Conservation (phyloP, 2,113 vertebrate genomes). For the Plecturocebus donacophilus region DNA sequence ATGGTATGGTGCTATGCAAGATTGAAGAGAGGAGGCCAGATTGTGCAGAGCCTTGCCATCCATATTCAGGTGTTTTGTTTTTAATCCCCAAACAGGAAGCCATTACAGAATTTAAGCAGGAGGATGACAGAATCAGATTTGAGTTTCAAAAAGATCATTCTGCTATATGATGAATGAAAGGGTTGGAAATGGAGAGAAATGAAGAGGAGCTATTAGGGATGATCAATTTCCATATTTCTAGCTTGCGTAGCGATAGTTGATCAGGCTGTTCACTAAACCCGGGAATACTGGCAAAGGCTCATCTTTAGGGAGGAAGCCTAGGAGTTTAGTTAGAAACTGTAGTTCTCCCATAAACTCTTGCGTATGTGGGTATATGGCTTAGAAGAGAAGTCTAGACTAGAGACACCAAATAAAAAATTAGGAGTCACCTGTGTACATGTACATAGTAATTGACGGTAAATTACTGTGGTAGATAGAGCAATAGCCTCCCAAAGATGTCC, state of each 20-base stretch:
- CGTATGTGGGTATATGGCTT: neutral
- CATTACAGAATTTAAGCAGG: neutral
- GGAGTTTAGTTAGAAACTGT: neutral
- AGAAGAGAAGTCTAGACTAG: neutral
- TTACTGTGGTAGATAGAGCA: neutral
- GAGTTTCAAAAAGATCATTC: neutral
- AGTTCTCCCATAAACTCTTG: neutral
- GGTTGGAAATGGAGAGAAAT: neutral
- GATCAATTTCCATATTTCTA: no score
- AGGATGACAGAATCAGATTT: neutral
- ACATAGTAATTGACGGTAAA: neutral
- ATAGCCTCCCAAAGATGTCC: neutral
- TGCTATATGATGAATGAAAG: neutral
- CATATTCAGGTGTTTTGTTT: neutral
- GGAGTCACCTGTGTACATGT: neutral
- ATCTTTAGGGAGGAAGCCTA: neutral
- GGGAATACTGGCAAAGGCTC: neutral
- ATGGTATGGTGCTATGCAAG: neutral
- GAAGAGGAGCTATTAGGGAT: neutral
- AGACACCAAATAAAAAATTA: neutral
- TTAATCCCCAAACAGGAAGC: neutral
- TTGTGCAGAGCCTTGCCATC: neutral
- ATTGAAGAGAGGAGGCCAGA: neutral
- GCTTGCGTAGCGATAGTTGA: neutral
- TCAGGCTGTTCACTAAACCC: neutral